Percentiles rank a stretch among this genome's conserved stretches.
These are phyloP conservation scores for Pluvianellus socialis DNA, from an alignment of 2,113 vertebrate genomes.

Conservation along the genomic window DNA sequence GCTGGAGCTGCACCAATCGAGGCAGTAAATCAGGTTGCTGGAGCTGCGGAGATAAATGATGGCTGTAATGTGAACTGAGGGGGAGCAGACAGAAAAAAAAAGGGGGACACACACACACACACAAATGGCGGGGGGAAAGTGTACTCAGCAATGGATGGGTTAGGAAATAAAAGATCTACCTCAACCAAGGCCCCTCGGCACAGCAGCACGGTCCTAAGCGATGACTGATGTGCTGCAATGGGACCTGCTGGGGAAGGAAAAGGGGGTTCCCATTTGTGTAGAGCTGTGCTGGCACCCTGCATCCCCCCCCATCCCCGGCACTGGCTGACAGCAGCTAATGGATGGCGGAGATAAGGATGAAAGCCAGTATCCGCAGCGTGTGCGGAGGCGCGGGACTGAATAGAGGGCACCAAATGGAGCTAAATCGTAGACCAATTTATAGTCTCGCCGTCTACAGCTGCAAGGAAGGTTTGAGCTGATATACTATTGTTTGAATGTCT, in stretches of 20 bases:
- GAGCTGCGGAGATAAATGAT: constrained; percentile 53
- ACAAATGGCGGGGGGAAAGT: background rate
- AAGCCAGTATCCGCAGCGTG: accelerated
- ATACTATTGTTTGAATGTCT: background rate
- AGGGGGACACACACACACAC: no score
- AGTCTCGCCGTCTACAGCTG: background rate
- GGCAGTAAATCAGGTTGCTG: constrained; percentile 52
- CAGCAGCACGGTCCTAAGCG: background rate
- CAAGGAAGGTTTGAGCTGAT: background rate
- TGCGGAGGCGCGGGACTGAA: accelerated
- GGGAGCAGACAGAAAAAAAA: constrained; percentile 31
- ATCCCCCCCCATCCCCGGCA: no score
- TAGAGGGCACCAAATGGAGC: background rate
- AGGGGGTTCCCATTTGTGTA: accelerated
- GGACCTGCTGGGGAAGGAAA: background rate
- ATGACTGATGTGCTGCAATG: background rate
- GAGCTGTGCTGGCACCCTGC: background rate
- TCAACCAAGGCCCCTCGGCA: background rate
- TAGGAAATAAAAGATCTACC: constrained; percentile 32
- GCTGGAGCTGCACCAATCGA: background rate
- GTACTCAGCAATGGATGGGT: background rate
- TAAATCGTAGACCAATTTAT: constrained; percentile 24
- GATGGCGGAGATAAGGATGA: background rate
- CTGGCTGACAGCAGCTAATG: background rate
- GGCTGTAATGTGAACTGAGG: constrained; percentile 37